Conservation (phyloP, 2,888 invertebrate genomes). For the Branchellion lobata region DNA sequence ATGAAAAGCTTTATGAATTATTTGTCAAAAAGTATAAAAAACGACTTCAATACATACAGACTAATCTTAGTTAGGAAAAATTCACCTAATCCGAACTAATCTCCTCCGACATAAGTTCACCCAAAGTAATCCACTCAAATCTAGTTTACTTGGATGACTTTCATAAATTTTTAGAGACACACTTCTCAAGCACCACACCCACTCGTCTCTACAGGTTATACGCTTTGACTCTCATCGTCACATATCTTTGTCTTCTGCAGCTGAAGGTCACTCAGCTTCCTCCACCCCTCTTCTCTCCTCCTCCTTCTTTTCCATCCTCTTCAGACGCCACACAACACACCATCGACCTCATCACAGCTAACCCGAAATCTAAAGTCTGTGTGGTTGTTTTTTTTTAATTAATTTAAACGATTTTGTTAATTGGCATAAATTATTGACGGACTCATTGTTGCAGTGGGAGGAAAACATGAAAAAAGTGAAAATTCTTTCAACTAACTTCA, state of each 20-base stretch:
- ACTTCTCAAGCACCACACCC: neutral
- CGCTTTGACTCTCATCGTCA: neutral
- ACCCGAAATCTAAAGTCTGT: neutral
- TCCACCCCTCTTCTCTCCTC: neutral
- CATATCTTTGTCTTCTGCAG: neutral
- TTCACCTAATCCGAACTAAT: too few relatives aligned
- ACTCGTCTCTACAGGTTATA: neutral
- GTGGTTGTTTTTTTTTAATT: neutral
- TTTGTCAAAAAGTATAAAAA: constrained; percentile 13
- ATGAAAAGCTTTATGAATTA: neutral
- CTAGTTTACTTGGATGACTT: too few relatives aligned
- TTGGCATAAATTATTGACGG: too few relatives aligned
- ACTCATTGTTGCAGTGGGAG: too few relatives aligned
- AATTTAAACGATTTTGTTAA: neutral
- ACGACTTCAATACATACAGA: constrained; percentile 20
- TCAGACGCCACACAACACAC: neutral
- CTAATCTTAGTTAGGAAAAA: too few relatives aligned
- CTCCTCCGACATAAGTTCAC: too few relatives aligned
- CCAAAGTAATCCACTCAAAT: too few relatives aligned
- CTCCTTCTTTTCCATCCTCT: too few relatives aligned
- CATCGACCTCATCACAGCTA: neutral
- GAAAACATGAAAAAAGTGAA: too few relatives aligned
- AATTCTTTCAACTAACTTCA: too few relatives aligned
- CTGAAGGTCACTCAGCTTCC: neutral
- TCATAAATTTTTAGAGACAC: too few relatives aligned